Evolutionary conservation across 2,888 invertebrate genomes (phyloP), one percentile per base, ranked within the genome.

Genomic region (Molorchus minor): DNA sequence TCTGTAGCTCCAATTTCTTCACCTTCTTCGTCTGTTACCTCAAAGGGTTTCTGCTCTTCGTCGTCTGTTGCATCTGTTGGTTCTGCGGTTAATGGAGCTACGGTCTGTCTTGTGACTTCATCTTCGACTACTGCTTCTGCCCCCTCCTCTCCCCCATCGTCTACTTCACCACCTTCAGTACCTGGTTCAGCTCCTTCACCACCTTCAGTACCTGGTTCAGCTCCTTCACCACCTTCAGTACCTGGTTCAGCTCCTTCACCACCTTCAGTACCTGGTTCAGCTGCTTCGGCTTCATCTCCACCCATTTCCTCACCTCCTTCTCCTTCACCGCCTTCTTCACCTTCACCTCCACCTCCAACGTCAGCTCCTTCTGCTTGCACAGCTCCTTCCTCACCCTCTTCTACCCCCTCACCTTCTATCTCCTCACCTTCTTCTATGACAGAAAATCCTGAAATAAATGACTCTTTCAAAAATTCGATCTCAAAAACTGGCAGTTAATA

Each of bases 321-420:
- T 54, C 54, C 25, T 15, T 25, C 17, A 44, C 21, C 52, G 2
- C 17, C 53, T 43, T 30, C 43, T 41, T 47, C 47, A 8, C 5
- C 25, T 45, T 58, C 60, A 33, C 52, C 47, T 17, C 25, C 52
- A 10, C 35, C 45, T 35, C 10, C 19, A 33, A 33, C 45, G 19
- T 8, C 19, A 33, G 17, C 33, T n/a, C 33, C 33, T 33, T 33
- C 33, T 33, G 3, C 25, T 3, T 25, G 25, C 3, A 25, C 25
- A 25, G 25, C 25, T 25, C n/a, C n/a, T n/a, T n/a, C n/a, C n/a
- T n/a, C n/a, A n/a, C n/a, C n/a, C n/a, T n/a, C n/a, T n/a, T n/a
- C n/a, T n/a, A n/a, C n/a, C n/a, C n/a, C n/a, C n/a, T n/a, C n/a
- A n/a, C n/a, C n/a, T n/a, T n/a, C n/a, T n/a, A n/a, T n/a, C n/a